These are phyloP conservation scores for Tolmerus cingulatus DNA, from an alignment of 2,888 invertebrate genomes.

Conservation along the genomic window DNA sequence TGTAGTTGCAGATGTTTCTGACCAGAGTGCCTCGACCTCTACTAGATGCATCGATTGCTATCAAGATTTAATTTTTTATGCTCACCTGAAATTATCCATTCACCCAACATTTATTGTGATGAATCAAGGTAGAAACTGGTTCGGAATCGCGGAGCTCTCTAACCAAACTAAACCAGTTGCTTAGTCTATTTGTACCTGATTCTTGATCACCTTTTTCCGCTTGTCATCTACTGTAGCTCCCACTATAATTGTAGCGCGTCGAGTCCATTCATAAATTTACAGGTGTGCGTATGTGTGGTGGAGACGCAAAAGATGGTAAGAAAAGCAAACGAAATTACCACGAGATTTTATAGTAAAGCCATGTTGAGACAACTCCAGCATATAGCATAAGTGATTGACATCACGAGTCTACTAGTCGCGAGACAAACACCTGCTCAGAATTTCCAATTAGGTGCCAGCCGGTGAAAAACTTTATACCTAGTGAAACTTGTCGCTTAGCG, in stretches of 20 bases:
- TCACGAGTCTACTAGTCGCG: not conserved
- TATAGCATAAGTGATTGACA: not conserved
- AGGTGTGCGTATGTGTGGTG: not conserved
- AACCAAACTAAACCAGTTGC: constrained; percentile 7
- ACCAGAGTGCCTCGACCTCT: not conserved
- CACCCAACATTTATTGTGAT: constrained; percentile 5
- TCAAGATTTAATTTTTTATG: not conserved
- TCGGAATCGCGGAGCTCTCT: not conserved
- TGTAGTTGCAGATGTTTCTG: constrained; percentile 6
- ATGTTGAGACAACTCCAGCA: not conserved
- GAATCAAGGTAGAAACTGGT: constrained; percentile 30
- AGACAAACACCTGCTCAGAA: not conserved
- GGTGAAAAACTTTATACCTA: not conserved
- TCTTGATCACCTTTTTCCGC: constrained; percentile 22
- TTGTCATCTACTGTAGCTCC: constrained; percentile 2
- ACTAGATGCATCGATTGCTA: constrained; percentile 26
- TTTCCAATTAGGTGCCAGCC: not conserved
- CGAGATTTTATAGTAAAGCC: not conserved
- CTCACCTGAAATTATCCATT: constrained; percentile 10
- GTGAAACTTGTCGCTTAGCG: not conserved
- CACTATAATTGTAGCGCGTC: constrained; percentile 19
- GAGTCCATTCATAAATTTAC: constrained; percentile 32
- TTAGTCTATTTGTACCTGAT: not conserved
- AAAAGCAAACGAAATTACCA: constrained; percentile 1
- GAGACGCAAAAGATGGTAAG: not conserved